phyloP scores from a whole-genome alignment of 2,113 vertebrate genomes.

The Mesoclemmys tuberculata region DNA sequence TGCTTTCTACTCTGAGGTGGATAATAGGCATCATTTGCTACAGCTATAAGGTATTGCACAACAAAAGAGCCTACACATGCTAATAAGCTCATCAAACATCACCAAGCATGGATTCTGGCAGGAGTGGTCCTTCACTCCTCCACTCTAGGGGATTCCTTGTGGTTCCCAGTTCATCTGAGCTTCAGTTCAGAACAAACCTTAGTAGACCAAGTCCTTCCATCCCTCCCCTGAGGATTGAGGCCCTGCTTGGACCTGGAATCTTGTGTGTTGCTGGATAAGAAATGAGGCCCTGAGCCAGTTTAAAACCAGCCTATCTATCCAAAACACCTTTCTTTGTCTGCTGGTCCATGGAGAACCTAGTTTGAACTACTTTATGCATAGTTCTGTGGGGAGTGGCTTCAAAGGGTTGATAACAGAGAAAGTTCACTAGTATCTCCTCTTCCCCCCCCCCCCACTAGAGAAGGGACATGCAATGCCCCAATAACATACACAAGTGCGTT shows the following conservation, averaged over 20 bases:
- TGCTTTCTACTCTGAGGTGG: not conserved
- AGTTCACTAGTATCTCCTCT: not conserved
- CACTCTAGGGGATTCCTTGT: not conserved
- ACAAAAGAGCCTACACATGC: not conserved
- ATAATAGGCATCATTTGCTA: not conserved
- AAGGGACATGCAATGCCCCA: not conserved
- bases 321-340: not conserved
- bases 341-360: not conserved
- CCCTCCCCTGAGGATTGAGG: not conserved
- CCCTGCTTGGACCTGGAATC: too few species aligned
- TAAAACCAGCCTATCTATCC: not conserved
- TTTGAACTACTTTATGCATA: not conserved
- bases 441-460: not conserved
- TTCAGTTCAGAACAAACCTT: not conserved
- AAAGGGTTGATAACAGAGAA: not conserved
- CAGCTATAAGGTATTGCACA: not conserved
- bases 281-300: not conserved
- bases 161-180: not conserved
- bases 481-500: not conserved
- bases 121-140: not conserved
- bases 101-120: not conserved
- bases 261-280: not conserved
- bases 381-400: not conserved
- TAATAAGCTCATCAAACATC: not conserved
- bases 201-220: not conserved